Percentiles rank a stretch among this genome's conserved stretches.
Evolutionary conservation across 1,140 invertebrate species (phyloP).

Genomic region (Tetraneura akinire): DNA sequence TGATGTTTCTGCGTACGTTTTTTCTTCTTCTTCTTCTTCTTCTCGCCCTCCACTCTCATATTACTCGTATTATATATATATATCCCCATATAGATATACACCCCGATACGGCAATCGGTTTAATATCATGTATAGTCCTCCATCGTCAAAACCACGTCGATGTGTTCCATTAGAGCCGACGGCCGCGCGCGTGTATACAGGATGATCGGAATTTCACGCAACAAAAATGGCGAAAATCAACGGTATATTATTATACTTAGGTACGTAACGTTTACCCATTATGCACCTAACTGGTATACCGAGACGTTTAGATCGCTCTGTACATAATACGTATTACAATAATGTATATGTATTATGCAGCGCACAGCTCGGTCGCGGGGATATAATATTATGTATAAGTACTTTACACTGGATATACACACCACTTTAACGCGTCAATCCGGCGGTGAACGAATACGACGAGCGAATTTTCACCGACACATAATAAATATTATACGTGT

Average conservation of each 20-base stretch:
- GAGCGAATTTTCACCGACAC: background rate
- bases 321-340: background rate
- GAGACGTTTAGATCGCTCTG: background rate
- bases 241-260: no score
- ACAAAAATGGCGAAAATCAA: no score
- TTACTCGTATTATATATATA: no score
- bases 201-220: no score
- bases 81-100: no score
- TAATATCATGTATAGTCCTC: no score
- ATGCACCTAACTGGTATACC: no score
- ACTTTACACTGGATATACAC: background rate
- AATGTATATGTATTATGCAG: constrained; percentile 50
- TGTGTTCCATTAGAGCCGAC: constrained; percentile 41
- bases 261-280: no score
- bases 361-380: background rate
- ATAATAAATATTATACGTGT: no score
- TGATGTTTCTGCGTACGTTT: constrained; percentile 24
- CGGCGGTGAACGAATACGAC: background rate
- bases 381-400: background rate
- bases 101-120: no score
- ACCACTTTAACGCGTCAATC: constrained; percentile 37
- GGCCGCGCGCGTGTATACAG: background rate
- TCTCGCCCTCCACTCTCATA: background rate
- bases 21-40: background rate
- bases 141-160: background rate